Percentiles rank a stretch among this genome's conserved stretches.
phyloP scores from a whole-genome alignment of 2,888 invertebrate genomes.

The Tenthredo amoena region DNA sequence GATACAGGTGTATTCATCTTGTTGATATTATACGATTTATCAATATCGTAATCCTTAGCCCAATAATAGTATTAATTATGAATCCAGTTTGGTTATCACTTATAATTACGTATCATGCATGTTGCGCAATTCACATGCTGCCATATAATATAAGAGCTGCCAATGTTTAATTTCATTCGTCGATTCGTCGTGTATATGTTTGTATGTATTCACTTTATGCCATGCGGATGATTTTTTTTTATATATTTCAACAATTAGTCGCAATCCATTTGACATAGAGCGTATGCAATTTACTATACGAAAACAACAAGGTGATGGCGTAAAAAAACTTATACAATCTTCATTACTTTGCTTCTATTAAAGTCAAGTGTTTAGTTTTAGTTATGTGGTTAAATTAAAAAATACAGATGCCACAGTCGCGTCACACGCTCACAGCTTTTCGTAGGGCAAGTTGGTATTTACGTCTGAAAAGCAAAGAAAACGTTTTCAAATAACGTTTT shows the following conservation, averaged over 20 bases:
- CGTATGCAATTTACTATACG: background rate
- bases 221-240: background rate
- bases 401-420: slow-evolving; percentile 76
- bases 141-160: slow-evolving; percentile 17
- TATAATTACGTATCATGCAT: slow-evolving; percentile 36
- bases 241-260: background rate
- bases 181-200: background rate
- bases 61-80: slow-evolving; percentile 6
- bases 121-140: slow-evolving; percentile 38
- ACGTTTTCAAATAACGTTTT: slow-evolving; percentile 68
- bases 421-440: slow-evolving; percentile 89
- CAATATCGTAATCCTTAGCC: slow-evolving; percentile 3
- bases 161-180: slow-evolving; percentile 14
- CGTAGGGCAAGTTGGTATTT: slow-evolving; percentile 94
- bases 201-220: background rate
- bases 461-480: slow-evolving; percentile 86
- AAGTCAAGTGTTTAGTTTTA: slow-evolving; percentile 66
- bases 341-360: slow-evolving; percentile 44
- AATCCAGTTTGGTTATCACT: background rate
- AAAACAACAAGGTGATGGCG: background rate
- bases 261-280: slow-evolving; percentile 54
- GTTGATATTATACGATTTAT: too few species aligned
- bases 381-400: slow-evolving; percentile 74
- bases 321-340: slow-evolving; percentile 31
- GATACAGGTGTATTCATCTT: background rate